A percentile compares a stretch with the other conserved stretches of the same genome.
Conservation (phyloP, 2,797 vertebrate species). For the Syngnathus acus region DNA sequence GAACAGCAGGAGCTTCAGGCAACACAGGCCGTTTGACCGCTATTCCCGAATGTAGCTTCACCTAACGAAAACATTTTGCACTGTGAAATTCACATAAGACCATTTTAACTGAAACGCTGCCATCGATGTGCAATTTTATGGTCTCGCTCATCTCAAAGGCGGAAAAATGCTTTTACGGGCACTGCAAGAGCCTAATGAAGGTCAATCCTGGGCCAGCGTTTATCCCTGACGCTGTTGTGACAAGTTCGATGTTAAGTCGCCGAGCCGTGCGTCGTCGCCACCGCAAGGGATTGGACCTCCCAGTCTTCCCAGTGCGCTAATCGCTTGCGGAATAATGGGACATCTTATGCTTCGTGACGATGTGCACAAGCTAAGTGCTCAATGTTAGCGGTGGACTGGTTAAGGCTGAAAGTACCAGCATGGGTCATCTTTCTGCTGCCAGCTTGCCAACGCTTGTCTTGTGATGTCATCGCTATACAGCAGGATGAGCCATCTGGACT, state of each 20-base stretch:
- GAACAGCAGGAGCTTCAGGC: neutral
- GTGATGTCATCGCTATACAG: conserved; percentile 45
- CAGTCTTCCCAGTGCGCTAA: conserved; percentile 45
- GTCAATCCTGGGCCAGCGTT: conserved; percentile 28
- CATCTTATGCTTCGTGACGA: conserved; percentile 11
- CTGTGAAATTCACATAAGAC: conserved; percentile 16
- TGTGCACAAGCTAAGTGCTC: neutral
- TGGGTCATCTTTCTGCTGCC: conserved; percentile 41
- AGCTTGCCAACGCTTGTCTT: conserved; percentile 31
- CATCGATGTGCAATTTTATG: neutral
- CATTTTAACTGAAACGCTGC: neutral
- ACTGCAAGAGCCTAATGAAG: conserved; percentile 16
- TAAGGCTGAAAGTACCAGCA: conserved; percentile 29
- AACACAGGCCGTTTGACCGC: neutral
- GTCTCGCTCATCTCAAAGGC: neutral
- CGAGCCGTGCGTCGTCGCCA: conserved; percentile 11
- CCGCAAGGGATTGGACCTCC: conserved; percentile 22
- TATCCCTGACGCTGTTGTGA: conserved; percentile 35
- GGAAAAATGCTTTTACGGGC: neutral
- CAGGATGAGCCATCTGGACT: conserved; percentile 72
- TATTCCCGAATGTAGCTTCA: conserved; percentile 37
- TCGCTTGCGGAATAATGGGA: conserved; percentile 38
- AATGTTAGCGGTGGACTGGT: conserved; percentile 10
- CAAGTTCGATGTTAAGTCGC: conserved; percentile 54
- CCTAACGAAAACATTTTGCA: conserved; percentile 23